Percentiles rank a stretch among this genome's conserved stretches.
These are phyloP conservation scores for Chunga burmeisteri DNA, from an alignment of 2,113 vertebrate genomes.

Conservation along the genomic window DNA sequence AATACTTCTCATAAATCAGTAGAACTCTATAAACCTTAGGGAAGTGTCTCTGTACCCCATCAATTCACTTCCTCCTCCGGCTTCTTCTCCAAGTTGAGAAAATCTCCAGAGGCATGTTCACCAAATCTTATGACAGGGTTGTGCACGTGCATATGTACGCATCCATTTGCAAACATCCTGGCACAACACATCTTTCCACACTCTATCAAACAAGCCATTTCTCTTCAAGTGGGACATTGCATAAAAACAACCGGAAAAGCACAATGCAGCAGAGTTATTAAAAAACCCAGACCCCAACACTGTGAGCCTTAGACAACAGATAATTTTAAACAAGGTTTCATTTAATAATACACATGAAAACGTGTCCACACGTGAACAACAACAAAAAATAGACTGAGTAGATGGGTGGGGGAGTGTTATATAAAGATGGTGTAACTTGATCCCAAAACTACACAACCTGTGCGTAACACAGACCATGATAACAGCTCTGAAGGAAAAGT, in stretches of 20 bases:
- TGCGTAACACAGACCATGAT: neutral
- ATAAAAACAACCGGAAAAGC: neutral
- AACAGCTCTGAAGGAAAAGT: neutral
- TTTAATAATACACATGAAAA: neutral
- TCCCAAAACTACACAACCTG: neutral
- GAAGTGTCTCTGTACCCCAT: neutral
- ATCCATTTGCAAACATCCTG: neutral
- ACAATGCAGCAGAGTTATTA: neutral
- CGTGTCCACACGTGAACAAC: neutral
- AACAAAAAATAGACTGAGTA: neutral
- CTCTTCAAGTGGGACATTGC: neutral
- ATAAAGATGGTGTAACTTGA: neutral
- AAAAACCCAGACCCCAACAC: neutral
- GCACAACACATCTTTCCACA: neutral
- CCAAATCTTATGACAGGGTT: neutral
- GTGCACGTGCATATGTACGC: rapidly evolving
- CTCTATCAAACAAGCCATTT: neutral
- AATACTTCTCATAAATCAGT: neutral
- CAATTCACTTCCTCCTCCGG: too few species aligned
- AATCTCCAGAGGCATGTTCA: neutral
- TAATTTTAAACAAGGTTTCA: neutral
- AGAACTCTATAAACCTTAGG: neutral
- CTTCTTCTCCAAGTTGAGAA: neutral
- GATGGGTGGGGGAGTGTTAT: neutral
- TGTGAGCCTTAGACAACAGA: neutral